phyloP scores from a whole-genome alignment of 1,140 invertebrate genomes.

The Drosophila albomicans region DNA sequence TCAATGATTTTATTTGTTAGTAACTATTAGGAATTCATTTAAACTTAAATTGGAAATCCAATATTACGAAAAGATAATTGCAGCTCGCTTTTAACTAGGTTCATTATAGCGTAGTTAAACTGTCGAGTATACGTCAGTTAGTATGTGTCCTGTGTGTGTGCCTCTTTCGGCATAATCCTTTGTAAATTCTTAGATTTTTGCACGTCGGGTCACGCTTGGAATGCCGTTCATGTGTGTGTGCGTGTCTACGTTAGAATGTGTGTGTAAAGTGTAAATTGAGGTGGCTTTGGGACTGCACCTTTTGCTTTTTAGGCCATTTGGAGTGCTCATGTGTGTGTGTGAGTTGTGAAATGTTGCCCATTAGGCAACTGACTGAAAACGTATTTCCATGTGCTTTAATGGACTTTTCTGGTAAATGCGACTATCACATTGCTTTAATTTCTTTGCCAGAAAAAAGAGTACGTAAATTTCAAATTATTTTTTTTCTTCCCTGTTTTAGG shows the following conservation, averaged over 20 bases:
- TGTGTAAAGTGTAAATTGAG: conserved; percentile 61
- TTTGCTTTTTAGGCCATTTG: conserved; percentile 48
- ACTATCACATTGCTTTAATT: conserved; percentile 47
- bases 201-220: conserved; percentile 60
- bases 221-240: conserved; percentile 25
- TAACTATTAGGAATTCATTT: too few species aligned
- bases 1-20: too few species aligned
- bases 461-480: neutral
- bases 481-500: neutral
- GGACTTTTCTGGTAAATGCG: conserved; percentile 71
- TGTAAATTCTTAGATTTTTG: conserved; percentile 77
- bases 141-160: conserved; percentile 23
- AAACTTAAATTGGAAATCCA: too few species aligned
- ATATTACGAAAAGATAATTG: too few species aligned
- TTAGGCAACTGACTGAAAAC: conserved; percentile 64
- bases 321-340: conserved; percentile 36
- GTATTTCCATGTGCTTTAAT: conserved; percentile 76
- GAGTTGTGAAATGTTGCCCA: conserved; percentile 51
- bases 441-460: neutral
- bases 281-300: conserved; percentile 63
- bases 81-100: neutral
- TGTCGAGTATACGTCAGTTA: conserved; percentile 9
- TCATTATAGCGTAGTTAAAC: conserved; percentile 7
- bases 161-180: conserved; percentile 65
- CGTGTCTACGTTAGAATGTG: conserved; percentile 41